Conservation (phyloP, 2,113 vertebrate genomes). For the Melanostigma gelatinosum region DNA sequence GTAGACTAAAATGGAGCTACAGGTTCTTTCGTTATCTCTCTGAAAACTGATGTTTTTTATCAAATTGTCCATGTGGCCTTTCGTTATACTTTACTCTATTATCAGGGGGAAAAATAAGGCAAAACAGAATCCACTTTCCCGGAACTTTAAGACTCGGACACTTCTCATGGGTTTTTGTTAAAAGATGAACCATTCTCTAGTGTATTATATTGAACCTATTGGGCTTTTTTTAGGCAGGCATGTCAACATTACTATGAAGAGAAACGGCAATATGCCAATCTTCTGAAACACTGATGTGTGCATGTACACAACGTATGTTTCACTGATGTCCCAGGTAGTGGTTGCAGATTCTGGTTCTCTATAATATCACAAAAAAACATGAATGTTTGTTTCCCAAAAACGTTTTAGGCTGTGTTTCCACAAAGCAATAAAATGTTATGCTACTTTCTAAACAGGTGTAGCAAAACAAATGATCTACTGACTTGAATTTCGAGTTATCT, state of each 20-base stretch:
- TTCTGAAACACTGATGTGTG: slow-evolving; percentile 7
- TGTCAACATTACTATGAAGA: background rate
- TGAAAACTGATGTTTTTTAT: background rate
- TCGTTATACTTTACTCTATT: background rate
- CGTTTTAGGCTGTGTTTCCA: background rate
- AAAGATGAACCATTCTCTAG: background rate
- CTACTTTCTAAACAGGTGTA: background rate
- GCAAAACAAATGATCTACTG: background rate
- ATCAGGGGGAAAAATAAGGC: background rate
- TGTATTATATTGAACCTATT: slow-evolving; percentile 3
- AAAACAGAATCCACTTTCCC: background rate
- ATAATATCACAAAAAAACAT: slow-evolving; percentile 21
- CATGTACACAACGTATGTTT: background rate
- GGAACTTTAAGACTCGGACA: background rate
- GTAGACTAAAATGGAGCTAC: background rate
- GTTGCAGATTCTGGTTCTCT: slow-evolving; percentile 56
- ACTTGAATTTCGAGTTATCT: slow-evolving; percentile 1
- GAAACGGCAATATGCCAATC: background rate
- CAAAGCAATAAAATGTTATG: background rate
- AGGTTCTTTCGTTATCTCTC: background rate
- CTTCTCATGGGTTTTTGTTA: background rate
- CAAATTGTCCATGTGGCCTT: background rate
- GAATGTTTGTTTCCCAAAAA: background rate
- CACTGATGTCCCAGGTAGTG: slow-evolving; percentile 14
- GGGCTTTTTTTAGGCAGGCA: background rate